Base-by-base conservation (phyloP, 2,888 invertebrate genomes). In the Drosophila melanosoma region DNA sequence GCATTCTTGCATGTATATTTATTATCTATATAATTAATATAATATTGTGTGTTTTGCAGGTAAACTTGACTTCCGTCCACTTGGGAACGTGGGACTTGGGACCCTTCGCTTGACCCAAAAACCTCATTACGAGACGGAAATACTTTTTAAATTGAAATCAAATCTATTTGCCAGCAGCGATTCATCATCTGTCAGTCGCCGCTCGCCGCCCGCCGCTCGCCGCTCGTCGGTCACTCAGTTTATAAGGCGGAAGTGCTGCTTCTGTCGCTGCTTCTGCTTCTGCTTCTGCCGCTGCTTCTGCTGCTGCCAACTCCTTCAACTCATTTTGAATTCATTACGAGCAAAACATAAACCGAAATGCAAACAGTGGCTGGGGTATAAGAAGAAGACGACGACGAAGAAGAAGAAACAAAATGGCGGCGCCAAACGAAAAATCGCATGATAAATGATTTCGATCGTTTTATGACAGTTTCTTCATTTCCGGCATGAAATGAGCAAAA, bases 401-500 rank as follows among this genome's bases (percentile, higher is more conserved):
- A 52, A 40, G 40, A 35, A 40, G 57, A 66, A 76, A 74, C 74
- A 87, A 83, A 83, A 88, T 87, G 85, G 87, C 74, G 69, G 32
- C 49, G 40, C 38, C 20, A 59, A 67, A 72, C 71, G 65, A 66
- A 83, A 88, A 87, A 91, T 89, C 78, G 87, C 87, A 87, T 92
- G 91, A 91, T 91, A 89, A 91, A 91, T 91, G 92, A 87, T 88
- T 88, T 73, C 82, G 87, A 90, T 90, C 90, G 88, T 82, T 82
- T 91, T 90, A 90, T 91, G 92, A 92, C 91, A 91, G 87, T 91
- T 91, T 91, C 90, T 90, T 91, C 92, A 91, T 91, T 91, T 91
- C 91, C 91, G 90, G 87, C 79, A 79, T 84, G 84, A 84, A 85
- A 82, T 82, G 79, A 85, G 89, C 87, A 87, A 79, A 70, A 72